Evolutionary conservation across 2,888 invertebrate genomes (phyloP), one percentile per base, ranked within the genome.

Genomic region (Spodoptera picta): DNA sequence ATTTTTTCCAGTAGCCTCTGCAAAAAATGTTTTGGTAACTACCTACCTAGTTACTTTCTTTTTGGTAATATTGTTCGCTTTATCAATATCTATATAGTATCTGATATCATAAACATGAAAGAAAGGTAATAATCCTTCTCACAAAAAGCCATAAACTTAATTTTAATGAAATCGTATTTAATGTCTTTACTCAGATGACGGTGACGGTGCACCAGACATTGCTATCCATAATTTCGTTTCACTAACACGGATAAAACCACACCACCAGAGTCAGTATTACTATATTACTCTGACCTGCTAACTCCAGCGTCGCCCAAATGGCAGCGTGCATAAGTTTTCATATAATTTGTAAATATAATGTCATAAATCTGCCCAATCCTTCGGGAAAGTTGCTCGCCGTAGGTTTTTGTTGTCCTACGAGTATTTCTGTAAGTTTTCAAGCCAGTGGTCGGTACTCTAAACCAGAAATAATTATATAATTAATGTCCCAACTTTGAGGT

Each of bases 381-480:
- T 2, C 0, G 31, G 9, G 47, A 45, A 60, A 55, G 44, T 59
- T 59, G 48, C 7, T 31, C 24, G 65, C 45, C 60, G 31, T 56
- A 66, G 55, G 59, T 69, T 74, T 69, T 69, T 64, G 58, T 59
- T 73, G 69, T 68, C 52, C 48, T 45, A 36, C 36, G 36, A 5
- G 36, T 36, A 60, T 63, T 69, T 53, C 9, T 14, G 45, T 10
- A 69, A 63, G 49, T 69, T 69, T 57, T 27, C 45, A 56, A 69
- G 58, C 69, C 69, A 44, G 57, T 57, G 46, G 49, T 53, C 19
- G 45, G 45, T 49, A 69, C 48, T 62, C 46, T 49, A 73, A 56
- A 71, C 46, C 69, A 71, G 56, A 58, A 70, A 70, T 75, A 69
- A 72, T 71, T 50, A 58, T 70, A 70, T 75, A 69, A 72, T 71